Evolutionary conservation across 2,797 vertebrate species (phyloP).

Genomic region (Sebastes minor): DNA sequence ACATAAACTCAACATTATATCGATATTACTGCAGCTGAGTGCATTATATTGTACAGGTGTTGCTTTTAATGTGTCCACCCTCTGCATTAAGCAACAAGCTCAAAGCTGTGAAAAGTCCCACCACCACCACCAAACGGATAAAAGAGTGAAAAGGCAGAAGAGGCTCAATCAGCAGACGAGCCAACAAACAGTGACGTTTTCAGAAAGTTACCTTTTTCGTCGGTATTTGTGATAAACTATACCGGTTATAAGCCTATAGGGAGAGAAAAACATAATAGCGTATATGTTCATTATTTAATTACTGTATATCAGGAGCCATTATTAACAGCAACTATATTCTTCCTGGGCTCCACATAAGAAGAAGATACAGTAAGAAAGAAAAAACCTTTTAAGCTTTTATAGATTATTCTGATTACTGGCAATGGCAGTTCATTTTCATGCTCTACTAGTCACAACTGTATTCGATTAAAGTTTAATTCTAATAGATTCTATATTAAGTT

Average conservation of each 20-base stretch:
- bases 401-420: not conserved
- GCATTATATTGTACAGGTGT: conserved; percentile 5
- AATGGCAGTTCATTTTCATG: not conserved
- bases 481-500: not conserved
- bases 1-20: not conserved
- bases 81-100: conserved; percentile 27
- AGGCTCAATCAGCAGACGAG: conserved; percentile 25
- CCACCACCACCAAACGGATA: conserved; percentile 38
- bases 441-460: not conserved
- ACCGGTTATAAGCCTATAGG: conserved; percentile 75
- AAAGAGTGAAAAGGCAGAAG: conserved; percentile 13
- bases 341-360: not conserved
- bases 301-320: not conserved
- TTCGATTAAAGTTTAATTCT: not conserved
- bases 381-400: not conserved
- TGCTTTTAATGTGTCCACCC: conserved; percentile 30
- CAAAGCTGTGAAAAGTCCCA: conserved; percentile 48
- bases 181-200: conserved; percentile 11
- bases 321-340: not conserved
- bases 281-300: conserved; percentile 19
- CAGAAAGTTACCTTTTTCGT: conserved; percentile 75
- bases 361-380: not conserved
- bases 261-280: conserved; percentile 54
- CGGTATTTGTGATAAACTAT: conserved; percentile 83
- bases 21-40: not conserved